Evolutionary conservation across 2,797 vertebrate genomes (phyloP).

Genomic region (Cirrhinus mrigala): DNA sequence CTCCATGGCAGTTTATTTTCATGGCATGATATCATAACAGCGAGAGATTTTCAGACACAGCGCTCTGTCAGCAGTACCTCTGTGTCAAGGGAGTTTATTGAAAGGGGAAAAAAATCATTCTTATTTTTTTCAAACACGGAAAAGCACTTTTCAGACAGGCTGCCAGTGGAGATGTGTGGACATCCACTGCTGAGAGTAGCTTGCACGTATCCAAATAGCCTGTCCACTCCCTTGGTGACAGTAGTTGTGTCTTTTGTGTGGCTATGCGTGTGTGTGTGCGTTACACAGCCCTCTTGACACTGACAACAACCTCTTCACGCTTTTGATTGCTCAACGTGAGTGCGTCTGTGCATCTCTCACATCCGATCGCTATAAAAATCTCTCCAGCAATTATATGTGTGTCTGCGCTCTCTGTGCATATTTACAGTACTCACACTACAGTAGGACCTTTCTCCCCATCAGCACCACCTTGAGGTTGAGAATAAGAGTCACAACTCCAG

Average conservation of each 20-base stretch:
- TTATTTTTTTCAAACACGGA: slow-evolving; percentile 41
- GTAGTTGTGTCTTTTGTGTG: slow-evolving; percentile 17
- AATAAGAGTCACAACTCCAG: slow-evolving; percentile 67
- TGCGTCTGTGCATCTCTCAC: slow-evolving; percentile 16
- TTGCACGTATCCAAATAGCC: slow-evolving; percentile 55
- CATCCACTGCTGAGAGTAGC: slow-evolving; percentile 39
- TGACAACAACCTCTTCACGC: slow-evolving; percentile 41
- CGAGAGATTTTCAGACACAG: slow-evolving; percentile 48
- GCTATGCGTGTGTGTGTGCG: slow-evolving; percentile 40
- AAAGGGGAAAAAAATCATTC: slow-evolving; percentile 45
- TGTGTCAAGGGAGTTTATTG: slow-evolving; percentile 34
- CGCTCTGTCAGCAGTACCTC: slow-evolving; percentile 38
- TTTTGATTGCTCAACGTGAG: slow-evolving; percentile 51
- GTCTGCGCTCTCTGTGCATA: slow-evolving; percentile 13
- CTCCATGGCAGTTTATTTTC: slow-evolving; percentile 45
- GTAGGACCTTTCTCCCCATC: slow-evolving; percentile 65
- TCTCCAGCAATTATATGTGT: background rate
- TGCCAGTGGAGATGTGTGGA: slow-evolving; percentile 50
- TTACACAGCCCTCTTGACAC: slow-evolving; percentile 38
- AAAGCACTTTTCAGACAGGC: slow-evolving; percentile 56
- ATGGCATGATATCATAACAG: slow-evolving; percentile 53
- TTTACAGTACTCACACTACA: slow-evolving; percentile 50
- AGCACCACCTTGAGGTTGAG: slow-evolving; percentile 72
- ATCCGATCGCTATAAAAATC: slow-evolving; percentile 25
- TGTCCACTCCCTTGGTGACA: slow-evolving; percentile 31